Base-by-base conservation (phyloP, 2,888 invertebrate genomes). In the Andrena praecox region DNA sequence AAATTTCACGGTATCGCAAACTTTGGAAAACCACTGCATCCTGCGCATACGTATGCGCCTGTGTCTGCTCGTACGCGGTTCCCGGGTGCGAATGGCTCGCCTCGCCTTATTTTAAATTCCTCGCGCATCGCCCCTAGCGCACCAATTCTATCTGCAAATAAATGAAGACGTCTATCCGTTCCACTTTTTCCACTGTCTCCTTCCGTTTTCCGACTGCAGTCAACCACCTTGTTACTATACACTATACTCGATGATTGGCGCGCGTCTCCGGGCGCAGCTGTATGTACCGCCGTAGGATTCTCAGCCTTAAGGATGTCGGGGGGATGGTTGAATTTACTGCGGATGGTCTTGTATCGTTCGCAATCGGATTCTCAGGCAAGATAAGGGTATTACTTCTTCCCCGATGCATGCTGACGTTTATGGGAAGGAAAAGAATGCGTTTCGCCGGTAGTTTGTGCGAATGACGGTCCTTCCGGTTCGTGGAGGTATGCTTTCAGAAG, bases 81-180 rank as follows among this genome's bases (percentile, higher is more conserved):
- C 4, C 42, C 16, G 4, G 16, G 42, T 42, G 42, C 16, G 0
- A 42, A 42, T 42, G 42, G 5, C 42, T 42, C 42, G 42, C 42
- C 12, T n/a, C 52, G 27, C 76, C 80, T 80, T 82, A 81, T 85
- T 87, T 63, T 56, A 60, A 75, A 87, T 87, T 87, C 86, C 63
- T 72, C 63, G 48, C 54, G 68, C 68, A 74, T 80, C 68, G 66
- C 67, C 81, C 24, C 64, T 20, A 48, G 20, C 35, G 64, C 27
- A 68, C 66, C 63, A 42, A 69, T 85, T 81, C 77, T 70, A 75
- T 80, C 73, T 67, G 77, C 86, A 83, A 85, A 87, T 87, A 87
- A 87, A 86, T 87, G 85, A 86, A 76, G 80, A 79, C 82, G 76
- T 74, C 85, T 75, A 72, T 72, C 68, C 70, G 20, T 56, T 74